phyloP scores from a whole-genome alignment of 2,797 vertebrate species.

The Pipistrellus pygmaeus region DNA sequence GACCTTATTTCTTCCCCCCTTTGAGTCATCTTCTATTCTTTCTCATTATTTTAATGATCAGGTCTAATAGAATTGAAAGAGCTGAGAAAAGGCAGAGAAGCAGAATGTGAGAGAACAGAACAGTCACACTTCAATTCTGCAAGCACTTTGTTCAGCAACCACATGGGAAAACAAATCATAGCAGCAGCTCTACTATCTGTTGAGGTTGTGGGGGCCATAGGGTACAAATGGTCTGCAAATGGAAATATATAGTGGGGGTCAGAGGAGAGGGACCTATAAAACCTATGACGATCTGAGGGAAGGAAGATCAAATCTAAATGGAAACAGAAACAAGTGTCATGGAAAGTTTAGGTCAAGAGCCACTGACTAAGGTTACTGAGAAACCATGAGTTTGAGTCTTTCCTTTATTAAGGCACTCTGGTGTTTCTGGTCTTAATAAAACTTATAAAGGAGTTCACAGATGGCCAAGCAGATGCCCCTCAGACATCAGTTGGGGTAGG shows the following conservation, averaged over 20 bases:
- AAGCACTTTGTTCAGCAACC: not conserved
- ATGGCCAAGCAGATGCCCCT: not conserved
- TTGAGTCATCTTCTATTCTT: not conserved
- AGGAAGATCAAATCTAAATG: not conserved
- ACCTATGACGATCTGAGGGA: not conserved
- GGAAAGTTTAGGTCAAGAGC: not conserved
- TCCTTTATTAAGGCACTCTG: not conserved
- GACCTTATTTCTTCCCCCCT: not conserved
- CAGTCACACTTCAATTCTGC: not conserved
- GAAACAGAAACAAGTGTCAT: not conserved
- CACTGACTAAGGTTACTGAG: not conserved
- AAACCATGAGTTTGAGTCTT: not conserved
- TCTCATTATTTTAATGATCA: not conserved
- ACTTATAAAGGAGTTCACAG: not conserved
- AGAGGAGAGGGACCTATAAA: not conserved
- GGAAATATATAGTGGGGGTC: not conserved
- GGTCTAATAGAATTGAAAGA: not conserved
- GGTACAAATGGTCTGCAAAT: not conserved
- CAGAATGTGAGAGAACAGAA: not conserved
- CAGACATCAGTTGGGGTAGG: not conserved
- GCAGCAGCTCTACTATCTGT: too few relatives aligned
- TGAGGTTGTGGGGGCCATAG: too few relatives aligned
- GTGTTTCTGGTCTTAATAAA: not conserved
- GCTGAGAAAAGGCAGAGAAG: not conserved
- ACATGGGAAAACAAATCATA: not conserved